Evolutionary conservation across 2,888 invertebrate genomes (phyloP), one percentile per base, ranked within the genome.

Genomic region (Torymus texanus): DNA sequence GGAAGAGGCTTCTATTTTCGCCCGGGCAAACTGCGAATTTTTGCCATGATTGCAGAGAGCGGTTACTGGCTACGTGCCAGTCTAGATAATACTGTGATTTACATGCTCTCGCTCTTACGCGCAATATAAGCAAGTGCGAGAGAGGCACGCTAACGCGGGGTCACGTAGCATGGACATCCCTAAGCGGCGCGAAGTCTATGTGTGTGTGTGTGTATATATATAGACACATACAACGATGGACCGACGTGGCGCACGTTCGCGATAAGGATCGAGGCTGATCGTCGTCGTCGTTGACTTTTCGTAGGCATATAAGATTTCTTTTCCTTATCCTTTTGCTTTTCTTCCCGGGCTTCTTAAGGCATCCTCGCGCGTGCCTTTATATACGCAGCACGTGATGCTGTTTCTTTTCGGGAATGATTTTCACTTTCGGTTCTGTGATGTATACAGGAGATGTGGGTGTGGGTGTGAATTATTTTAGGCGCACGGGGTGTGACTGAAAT

Each of bases 21-120:
- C 41, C 41, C 12, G 13, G 63, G n/a, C 56, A 62, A 68, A 55
- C 75, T 75, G 59, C 18, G 63, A 77, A 71, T 77, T 71, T 77
- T 65, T 71, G 56, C 29, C 70, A 66, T 58, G 75, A 80, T 80
- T 80, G 68, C 74, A 58, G 67, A 62, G 67, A 75, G 53, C 58
- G 53, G 56, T 62, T 51, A 73, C 81, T 83, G 82, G 81, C 82
- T 80, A 72, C 77, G 80, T 81, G 81, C 82, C 81, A 81, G 78
- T 78, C 75, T 75, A 73, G 81, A 83, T 81, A 80, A 79, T 79
- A 65, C 61, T 72, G 56, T 77, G 74, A 83, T 83, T 83, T 80
- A 77, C 81, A 80, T 81, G 66, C 65, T 53, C 41, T 41, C 41
- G 41, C 14, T 62, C n/a, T 41, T 62, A 18, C 41, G 1, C n/a